These are phyloP conservation scores for Achroia grisella DNA, from an alignment of 1,140 invertebrate genomes.

Conservation along the genomic window DNA sequence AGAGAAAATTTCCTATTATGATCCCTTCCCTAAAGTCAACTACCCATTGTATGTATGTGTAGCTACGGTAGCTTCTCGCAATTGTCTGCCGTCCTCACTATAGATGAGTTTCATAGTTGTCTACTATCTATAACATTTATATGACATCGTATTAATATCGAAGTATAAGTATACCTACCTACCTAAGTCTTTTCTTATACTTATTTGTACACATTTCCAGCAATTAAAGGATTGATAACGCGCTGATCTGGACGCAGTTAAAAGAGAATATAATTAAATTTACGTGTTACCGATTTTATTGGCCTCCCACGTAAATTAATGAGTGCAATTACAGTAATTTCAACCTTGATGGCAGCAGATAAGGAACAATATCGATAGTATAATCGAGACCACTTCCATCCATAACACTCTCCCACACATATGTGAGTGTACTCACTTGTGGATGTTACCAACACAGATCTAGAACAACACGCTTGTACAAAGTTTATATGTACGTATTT, in stretches of 20 bases:
- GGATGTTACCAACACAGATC: constrained; percentile 1
- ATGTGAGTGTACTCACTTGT: background rate
- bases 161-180: too few relatives aligned
- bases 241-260: too few relatives aligned
- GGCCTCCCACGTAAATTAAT: too few relatives aligned
- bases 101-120: constrained; percentile 13
- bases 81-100: constrained; percentile 46
- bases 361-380: constrained; percentile 2
- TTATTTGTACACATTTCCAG: background rate
- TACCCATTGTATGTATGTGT: constrained; percentile 39
- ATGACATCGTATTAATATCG: too few relatives aligned
- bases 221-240: background rate
- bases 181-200: too few relatives aligned
- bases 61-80: constrained; percentile 36
- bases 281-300: background rate
- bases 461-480: constrained; percentile 29
- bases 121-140: too few relatives aligned
- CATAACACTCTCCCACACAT: constrained; percentile 5
- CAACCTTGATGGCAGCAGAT: background rate
- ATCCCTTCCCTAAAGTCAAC: constrained; percentile 64
- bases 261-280: background rate
- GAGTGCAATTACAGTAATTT: background rate
- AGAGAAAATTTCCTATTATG: constrained; percentile 68
- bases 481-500: constrained; percentile 56
- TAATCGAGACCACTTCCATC: constrained; percentile 9